These are phyloP conservation scores for Ecliptopera silaceata DNA, from an alignment of 2,888 invertebrate species.

Conservation along the genomic window DNA sequence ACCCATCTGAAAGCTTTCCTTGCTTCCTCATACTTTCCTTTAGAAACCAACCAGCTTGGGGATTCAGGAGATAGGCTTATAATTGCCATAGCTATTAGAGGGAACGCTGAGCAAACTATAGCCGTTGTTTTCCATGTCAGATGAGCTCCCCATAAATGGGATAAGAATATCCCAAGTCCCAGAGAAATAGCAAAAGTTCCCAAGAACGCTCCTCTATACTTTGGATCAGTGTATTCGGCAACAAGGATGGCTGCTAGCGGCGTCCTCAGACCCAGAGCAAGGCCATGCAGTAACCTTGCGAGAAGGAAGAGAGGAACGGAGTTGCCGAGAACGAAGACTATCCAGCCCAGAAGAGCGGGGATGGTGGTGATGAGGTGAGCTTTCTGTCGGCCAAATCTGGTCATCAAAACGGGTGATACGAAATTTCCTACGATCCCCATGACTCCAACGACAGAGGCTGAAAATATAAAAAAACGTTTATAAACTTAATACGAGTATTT, in stretches of 20 bases:
- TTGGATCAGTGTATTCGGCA: constrained; percentile 84
- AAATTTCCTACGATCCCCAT: constrained; percentile 79
- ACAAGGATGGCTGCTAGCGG: constrained; percentile 81
- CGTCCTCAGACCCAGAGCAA: constrained; percentile 80
- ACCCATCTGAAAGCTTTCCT: constrained; percentile 83
- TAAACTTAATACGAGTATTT: too few species aligned
- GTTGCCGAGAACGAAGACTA: constrained; percentile 69
- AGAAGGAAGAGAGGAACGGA: constrained; percentile 68
- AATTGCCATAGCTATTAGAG: constrained; percentile 73
- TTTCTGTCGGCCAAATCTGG: constrained; percentile 82
- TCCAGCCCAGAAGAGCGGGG: constrained; percentile 78
- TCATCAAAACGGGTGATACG: constrained; percentile 79
- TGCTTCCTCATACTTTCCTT: constrained; percentile 82
- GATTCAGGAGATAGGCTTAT: constrained; percentile 84
- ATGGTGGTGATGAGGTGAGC: constrained; percentile 77
- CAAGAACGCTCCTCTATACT: constrained; percentile 84
- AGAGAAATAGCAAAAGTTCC: constrained; percentile 85
- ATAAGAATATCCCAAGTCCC: constrained; percentile 84
- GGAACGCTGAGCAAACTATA: constrained; percentile 76
- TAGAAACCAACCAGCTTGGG: constrained; percentile 86
- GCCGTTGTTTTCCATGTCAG: constrained; percentile 84
- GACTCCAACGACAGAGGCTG: constrained; percentile 73
- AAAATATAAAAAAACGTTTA: constrained; percentile 39
- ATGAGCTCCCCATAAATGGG: constrained; percentile 85
- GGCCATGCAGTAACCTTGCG: constrained; percentile 73